A percentile compares a stretch with the other conserved stretches of the same genome.
Conservation (phyloP, 1,140 invertebrate genomes). For the Trachelipus rathkii region DNA sequence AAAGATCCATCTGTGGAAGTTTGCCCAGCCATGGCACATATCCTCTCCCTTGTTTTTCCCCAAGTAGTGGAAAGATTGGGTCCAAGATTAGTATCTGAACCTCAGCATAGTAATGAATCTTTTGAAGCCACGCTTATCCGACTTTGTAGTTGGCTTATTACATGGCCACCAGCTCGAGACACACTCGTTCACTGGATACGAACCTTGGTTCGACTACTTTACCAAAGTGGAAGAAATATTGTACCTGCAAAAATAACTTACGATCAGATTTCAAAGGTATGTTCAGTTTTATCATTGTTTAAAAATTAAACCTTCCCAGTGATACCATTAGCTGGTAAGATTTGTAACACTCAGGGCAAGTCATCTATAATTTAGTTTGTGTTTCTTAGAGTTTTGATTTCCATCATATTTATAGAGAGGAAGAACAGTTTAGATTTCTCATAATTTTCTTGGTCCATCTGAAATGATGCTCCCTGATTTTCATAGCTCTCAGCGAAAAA, state of each 20-base stretch:
- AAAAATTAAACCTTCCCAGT: too few species aligned
- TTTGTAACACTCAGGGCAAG: too few species aligned
- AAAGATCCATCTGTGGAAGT: neutral
- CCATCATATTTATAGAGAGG: too few species aligned
- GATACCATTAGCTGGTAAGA: too few species aligned
- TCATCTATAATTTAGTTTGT: too few species aligned
- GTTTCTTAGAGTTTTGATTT: too few species aligned
- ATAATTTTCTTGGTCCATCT: too few species aligned
- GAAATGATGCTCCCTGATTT: too few species aligned
- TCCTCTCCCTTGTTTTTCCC: neutral
- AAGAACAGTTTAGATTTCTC: too few species aligned
- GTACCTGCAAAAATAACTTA: slow-evolving; percentile 32
- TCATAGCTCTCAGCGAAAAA: too few species aligned
- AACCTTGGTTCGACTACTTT: slow-evolving; percentile 31
- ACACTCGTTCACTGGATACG: slow-evolving; percentile 31
- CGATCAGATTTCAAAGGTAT: slow-evolving; percentile 35
- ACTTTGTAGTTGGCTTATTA: slow-evolving; percentile 33
- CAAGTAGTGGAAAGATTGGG: slow-evolving; percentile 32
- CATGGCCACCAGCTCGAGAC: slow-evolving; percentile 32
- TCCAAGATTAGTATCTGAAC: slow-evolving; percentile 32
- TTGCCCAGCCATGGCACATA: neutral
- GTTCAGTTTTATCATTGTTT: too few species aligned
- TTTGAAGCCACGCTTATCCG: slow-evolving; percentile 29
- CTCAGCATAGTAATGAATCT: slow-evolving; percentile 27
- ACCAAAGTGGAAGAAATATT: slow-evolving; percentile 29